These are phyloP conservation scores for Penaeus indicus DNA, from an alignment of 1,140 invertebrate species.

Conservation along the genomic window DNA sequence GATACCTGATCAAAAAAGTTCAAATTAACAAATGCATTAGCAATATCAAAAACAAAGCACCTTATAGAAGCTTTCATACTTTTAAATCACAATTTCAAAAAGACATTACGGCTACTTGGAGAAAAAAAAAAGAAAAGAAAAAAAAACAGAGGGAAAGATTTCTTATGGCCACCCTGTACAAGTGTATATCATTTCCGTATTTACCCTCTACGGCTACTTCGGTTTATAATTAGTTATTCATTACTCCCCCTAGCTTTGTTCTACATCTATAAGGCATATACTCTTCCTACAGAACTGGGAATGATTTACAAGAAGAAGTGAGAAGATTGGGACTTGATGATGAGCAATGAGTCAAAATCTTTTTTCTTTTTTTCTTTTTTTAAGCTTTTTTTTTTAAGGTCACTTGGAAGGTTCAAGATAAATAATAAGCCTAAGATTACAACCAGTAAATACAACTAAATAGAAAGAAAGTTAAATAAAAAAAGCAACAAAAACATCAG, in stretches of 20 bases:
- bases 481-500: background rate
- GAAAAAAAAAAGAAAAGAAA: too few species aligned
- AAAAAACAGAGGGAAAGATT: background rate
- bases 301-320: conserved; percentile 37
- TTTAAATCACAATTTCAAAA: conserved; percentile 59
- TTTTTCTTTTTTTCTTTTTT: too few species aligned
- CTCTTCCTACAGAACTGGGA: conserved; percentile 43
- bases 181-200: conserved; percentile 7
- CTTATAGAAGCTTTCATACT: conserved; percentile 61
- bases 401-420: conserved; percentile 51
- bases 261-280: conserved; percentile 60
- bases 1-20: conserved; percentile 61
- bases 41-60: conserved; percentile 61
- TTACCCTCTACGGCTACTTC: conserved; percentile 10
- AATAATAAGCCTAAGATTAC: conserved; percentile 47
- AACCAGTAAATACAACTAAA: conserved; percentile 54
- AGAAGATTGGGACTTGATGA: conserved; percentile 38
- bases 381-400: conserved; percentile 41
- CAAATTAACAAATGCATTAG: conserved; percentile 63
- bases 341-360: conserved; percentile 49
- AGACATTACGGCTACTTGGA: conserved; percentile 28
- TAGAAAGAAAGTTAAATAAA: too few species aligned
- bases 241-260: conserved; percentile 37
- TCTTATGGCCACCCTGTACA: conserved; percentile 61
- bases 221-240: conserved; percentile 24